phyloP scores from a whole-genome alignment of 2,888 invertebrate species.

The Caradrina clavipalpis region DNA sequence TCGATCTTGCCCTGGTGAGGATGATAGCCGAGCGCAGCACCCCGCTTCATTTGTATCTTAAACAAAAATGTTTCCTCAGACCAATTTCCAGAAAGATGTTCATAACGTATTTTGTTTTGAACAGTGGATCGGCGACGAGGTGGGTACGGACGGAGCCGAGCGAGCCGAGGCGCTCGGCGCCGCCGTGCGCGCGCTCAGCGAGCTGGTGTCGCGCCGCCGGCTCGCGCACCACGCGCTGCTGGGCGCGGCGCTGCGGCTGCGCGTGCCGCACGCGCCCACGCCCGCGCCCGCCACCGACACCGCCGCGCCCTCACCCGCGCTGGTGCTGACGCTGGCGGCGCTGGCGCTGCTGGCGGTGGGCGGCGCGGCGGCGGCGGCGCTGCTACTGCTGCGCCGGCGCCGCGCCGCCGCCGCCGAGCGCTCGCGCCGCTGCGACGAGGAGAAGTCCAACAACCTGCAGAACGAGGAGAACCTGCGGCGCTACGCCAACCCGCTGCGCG shows the following conservation, averaged over 20 bases:
- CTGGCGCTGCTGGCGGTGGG: conserved; percentile 65
- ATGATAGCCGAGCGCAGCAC: not conserved
- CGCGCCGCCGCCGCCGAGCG: conserved; percentile 90
- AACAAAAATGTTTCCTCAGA: too few species aligned
- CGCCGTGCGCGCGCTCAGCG: conserved; percentile 82
- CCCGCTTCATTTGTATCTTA: not conserved
- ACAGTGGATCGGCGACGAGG: conserved; percentile 86
- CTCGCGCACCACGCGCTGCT: conserved; percentile 83
- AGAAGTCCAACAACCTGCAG: conserved; percentile 97
- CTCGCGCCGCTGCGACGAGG: conserved; percentile 93
- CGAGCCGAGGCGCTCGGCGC: conserved; percentile 75
- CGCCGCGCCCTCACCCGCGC: conserved; percentile 63
- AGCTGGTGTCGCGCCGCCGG: conserved; percentile 83
- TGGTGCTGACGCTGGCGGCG: conserved; percentile 66
- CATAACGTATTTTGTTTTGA: not conserved
- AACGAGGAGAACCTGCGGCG: conserved; percentile 97
- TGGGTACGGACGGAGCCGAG: conserved; percentile 73
- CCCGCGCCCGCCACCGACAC: conserved; percentile 85
- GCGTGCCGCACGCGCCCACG: conserved; percentile 71
- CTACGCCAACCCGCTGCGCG: conserved; percentile 95
- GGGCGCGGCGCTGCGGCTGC: conserved; percentile 83
- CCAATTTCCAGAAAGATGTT: not conserved
- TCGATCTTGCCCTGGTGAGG: conserved; percentile 96
- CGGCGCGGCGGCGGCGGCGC: conserved; percentile 81
- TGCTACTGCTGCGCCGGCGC: conserved; percentile 69